These are phyloP conservation scores for Heptranchias perlo DNA, from an alignment of 2,113 vertebrate genomes.

Conservation along the genomic window DNA sequence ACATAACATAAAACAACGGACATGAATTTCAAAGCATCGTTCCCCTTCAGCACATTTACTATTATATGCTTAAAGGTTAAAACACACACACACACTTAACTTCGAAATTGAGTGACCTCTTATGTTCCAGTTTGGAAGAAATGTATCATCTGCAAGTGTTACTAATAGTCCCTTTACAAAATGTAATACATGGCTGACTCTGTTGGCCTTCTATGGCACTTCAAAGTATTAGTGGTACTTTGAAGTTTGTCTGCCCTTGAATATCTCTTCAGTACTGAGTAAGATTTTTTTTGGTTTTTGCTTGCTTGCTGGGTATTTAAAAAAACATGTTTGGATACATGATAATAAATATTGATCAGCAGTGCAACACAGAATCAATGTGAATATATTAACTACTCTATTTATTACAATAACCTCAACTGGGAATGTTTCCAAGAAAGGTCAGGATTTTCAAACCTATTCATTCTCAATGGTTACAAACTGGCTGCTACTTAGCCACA, in stretches of 20 bases:
- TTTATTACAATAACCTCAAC: background rate
- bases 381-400: conserved; percentile 16
- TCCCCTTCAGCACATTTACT: background rate
- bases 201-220: background rate
- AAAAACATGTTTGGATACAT: background rate
- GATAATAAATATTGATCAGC: conserved; percentile 10
- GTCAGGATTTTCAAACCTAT: conserved; percentile 20
- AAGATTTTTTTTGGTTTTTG: conserved; percentile 4
- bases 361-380: conserved; percentile 26
- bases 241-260: conserved; percentile 4
- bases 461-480: background rate
- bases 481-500: background rate
- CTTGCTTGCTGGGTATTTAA: background rate
- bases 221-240: background rate
- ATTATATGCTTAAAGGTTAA: background rate
- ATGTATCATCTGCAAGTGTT: background rate
- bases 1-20: background rate
- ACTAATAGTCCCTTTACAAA: background rate
- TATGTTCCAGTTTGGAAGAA: background rate
- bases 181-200: background rate
- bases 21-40: background rate
- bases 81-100: background rate
- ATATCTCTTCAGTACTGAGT: background rate
- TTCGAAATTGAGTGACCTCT: background rate
- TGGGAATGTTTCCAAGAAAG: background rate